phyloP scores from a whole-genome alignment of 2,113 vertebrate species.

The Ailuropoda melanoleuca region DNA sequence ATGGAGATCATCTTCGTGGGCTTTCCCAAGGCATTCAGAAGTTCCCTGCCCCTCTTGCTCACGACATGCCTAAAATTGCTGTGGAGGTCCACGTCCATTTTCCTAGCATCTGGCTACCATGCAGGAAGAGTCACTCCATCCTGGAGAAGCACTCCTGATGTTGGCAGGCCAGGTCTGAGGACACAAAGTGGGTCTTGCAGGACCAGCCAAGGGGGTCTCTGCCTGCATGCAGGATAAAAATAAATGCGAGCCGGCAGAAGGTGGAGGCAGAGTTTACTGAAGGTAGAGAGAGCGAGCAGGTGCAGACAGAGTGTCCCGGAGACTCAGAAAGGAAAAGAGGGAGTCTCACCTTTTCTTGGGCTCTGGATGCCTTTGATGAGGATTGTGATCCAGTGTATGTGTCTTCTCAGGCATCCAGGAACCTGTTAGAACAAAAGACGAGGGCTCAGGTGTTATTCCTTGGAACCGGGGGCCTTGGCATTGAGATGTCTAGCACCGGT shows the following conservation, averaged over 20 bases:
- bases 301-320: not conserved
- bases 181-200: not conserved
- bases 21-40: not conserved
- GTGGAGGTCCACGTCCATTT: too few relatives aligned
- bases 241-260: not conserved
- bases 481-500: not conserved
- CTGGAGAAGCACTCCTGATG: not conserved
- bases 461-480: not conserved
- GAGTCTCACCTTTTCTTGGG: not conserved
- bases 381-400: not conserved
- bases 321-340: not conserved
- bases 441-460: not conserved
- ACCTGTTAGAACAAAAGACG: not conserved
- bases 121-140: not conserved
- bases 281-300: not conserved
- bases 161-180: not conserved
- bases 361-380: not conserved
- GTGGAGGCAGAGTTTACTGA: not conserved
- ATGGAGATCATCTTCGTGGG: accelerated
- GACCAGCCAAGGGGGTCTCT: not conserved
- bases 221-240: not conserved
- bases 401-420: not conserved
- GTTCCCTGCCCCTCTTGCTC: accelerated
- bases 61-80: accelerated
- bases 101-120: too few relatives aligned